These are phyloP conservation scores for Danio jaintianensis DNA, from an alignment of 2,797 vertebrate genomes.

Conservation along the genomic window DNA sequence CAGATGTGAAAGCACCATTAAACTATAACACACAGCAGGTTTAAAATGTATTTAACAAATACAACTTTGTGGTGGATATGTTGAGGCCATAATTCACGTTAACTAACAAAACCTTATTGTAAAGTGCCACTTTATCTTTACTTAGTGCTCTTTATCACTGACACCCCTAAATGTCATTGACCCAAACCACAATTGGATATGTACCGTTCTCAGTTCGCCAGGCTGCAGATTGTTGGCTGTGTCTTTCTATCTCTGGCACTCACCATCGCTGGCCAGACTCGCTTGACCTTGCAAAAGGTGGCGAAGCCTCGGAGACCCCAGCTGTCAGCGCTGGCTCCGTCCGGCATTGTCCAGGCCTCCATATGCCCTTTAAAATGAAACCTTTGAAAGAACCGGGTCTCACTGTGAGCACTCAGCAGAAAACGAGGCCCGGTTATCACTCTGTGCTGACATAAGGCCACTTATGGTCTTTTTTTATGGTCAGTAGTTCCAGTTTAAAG, in stretches of 20 bases:
- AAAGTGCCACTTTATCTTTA: no score
- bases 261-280: conserved; percentile 37
- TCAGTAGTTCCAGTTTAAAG: conserved; percentile 20
- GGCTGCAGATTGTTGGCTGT: conserved; percentile 7
- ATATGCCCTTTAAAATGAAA: conserved; percentile 45
- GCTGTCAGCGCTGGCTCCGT: conserved; percentile 50
- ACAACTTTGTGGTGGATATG: no score
- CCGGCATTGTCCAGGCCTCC: conserved; percentile 42
- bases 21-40: no score
- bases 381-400: background rate
- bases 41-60: no score
- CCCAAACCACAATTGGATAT: background rate
- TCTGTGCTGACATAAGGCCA: background rate
- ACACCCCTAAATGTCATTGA: background rate
- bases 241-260: conserved; percentile 20
- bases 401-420: conserved; percentile 4
- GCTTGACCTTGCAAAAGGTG: conserved; percentile 54
- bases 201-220: background rate
- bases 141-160: background rate
- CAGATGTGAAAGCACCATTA: no score
- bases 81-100: no score
- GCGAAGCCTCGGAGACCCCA: conserved; percentile 49
- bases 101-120: no score
- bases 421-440: conserved; percentile 1
- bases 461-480: conserved; percentile 21